A percentile compares a stretch with the other conserved stretches of the same genome.
phyloP scores from a whole-genome alignment of 2,888 invertebrate species.

The Papilio demoleus region DNA sequence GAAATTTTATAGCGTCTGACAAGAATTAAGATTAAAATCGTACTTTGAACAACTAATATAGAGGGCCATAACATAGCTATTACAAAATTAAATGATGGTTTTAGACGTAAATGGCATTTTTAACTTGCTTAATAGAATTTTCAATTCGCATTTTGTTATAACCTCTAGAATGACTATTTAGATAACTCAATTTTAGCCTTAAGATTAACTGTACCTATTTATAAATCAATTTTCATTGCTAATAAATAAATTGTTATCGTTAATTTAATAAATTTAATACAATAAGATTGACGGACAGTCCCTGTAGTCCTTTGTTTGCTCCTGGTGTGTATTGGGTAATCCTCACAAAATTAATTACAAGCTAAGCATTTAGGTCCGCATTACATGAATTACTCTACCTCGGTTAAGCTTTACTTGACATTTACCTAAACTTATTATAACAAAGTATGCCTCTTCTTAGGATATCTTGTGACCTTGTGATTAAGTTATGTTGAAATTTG shows the following conservation, averaged over 20 bases:
- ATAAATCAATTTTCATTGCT: neutral
- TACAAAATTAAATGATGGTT: neutral
- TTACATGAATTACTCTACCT: conserved; percentile 60
- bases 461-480: neutral
- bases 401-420: conserved; percentile 55
- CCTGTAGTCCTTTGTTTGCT: conserved; percentile 64
- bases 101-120: neutral
- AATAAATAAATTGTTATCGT: conserved; percentile 32
- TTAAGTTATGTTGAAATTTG: neutral
- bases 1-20: conserved; percentile 34
- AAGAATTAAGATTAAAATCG: conserved; percentile 32
- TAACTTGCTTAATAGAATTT: neutral
- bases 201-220: no score
- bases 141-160: no score
- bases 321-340: conserved; percentile 75
- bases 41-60: conserved; percentile 36
- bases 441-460: conserved; percentile 38
- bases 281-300: conserved; percentile 57
- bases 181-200: no score
- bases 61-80: conserved; percentile 42
- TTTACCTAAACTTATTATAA: conserved; percentile 52
- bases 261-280: conserved; percentile 62
- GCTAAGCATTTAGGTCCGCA: conserved; percentile 61
- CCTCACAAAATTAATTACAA: conserved; percentile 78
- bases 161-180: no score